Evolutionary conservation across 2,113 vertebrate genomes (phyloP).

Genomic region (Chunga burmeisteri): DNA sequence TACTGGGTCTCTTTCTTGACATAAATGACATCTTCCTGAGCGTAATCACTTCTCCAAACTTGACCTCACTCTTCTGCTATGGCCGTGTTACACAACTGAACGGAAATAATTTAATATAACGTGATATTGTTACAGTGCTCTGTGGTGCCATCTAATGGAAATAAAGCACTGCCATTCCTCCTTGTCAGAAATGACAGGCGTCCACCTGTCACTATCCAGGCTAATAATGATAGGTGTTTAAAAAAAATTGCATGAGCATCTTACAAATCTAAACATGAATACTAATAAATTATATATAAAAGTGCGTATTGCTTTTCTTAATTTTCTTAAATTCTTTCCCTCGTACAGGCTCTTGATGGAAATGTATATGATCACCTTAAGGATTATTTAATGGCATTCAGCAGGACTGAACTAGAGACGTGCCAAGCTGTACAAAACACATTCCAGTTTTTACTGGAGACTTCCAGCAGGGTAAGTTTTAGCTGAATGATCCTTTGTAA

Average conservation of each 20-base stretch:
- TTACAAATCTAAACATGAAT: accelerated
- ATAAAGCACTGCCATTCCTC: not conserved
- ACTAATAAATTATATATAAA: too few species aligned
- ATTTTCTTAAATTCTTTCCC: not conserved
- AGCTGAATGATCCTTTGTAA: not conserved
- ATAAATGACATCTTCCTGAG: not conserved
- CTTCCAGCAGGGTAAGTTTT: constrained; percentile 88
- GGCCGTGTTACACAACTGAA: not conserved
- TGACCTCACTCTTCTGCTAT: not conserved
- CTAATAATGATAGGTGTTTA: not conserved
- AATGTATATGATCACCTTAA: constrained; percentile 91
- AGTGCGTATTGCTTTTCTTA: not conserved
- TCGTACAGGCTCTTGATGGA: constrained; percentile 87
- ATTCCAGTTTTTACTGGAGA: constrained; percentile 96
- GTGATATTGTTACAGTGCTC: not conserved
- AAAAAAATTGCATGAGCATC: not conserved
- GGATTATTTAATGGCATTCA: constrained; percentile 93
- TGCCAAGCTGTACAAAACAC: constrained; percentile 94
- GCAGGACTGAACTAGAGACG: constrained; percentile 92
- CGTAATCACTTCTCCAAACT: not conserved
- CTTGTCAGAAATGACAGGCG: accelerated
- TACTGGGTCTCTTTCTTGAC: not conserved
- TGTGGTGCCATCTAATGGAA: constrained; percentile 61
- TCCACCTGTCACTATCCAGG: not conserved
- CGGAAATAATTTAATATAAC: not conserved